Conservation (phyloP, 2,113 vertebrate genomes). For the Eidolon helvum region DNA sequence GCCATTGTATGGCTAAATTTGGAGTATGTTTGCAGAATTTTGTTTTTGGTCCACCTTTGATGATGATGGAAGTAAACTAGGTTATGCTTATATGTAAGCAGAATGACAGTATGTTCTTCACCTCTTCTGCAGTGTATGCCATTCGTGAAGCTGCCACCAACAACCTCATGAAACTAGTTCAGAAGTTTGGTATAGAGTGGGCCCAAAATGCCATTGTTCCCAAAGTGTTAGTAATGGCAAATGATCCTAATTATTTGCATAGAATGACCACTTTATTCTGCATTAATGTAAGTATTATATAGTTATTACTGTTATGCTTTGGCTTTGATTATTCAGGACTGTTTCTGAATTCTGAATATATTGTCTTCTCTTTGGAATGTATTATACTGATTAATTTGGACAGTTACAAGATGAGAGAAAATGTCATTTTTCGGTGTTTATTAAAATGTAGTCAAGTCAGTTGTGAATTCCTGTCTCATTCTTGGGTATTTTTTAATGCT, state of each 20-base stretch:
- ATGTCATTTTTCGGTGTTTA: not conserved
- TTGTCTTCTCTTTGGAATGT: not conserved
- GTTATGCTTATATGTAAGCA: not conserved
- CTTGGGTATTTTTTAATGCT: not conserved
- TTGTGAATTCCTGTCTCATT: not conserved
- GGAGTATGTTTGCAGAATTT: not conserved
- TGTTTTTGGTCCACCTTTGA: not conserved
- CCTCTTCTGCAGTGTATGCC: conserved; percentile 86
- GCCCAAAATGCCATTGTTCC: conserved; percentile 94
- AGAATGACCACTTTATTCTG: conserved; percentile 96
- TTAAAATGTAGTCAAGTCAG: not conserved
- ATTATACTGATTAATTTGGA: not conserved
- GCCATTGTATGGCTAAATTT: not conserved
- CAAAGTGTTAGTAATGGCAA: conserved; percentile 93
- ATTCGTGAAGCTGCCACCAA: conserved; percentile 92
- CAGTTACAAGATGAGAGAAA: conserved; percentile 9
- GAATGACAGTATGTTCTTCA: not conserved
- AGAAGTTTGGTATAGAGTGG: conserved; percentile 94
- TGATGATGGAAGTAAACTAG: not conserved
- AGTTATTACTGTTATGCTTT: not conserved
- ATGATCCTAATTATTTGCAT: conserved; percentile 93
- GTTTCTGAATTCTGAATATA: conserved; percentile 10
- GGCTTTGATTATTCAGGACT: not conserved
- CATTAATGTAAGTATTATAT: conserved; percentile 88
- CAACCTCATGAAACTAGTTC: conserved; percentile 93